Evolutionary conservation across 2,888 invertebrate genomes (phyloP), one percentile per base, ranked within the genome.

Genomic region (Drosophila antonietae): DNA sequence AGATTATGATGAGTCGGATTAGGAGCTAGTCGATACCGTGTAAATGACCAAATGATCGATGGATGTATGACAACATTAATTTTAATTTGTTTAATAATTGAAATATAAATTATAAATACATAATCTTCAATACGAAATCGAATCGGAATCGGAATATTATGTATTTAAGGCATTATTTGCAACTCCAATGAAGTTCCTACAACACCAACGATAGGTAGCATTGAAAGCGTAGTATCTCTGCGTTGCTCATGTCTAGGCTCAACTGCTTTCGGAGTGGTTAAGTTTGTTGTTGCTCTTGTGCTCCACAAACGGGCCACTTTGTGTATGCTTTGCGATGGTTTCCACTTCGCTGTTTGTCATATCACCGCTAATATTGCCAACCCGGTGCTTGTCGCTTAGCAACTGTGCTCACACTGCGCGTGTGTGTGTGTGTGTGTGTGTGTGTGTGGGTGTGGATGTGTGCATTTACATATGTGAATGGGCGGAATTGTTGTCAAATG

Each of bases 361-460:
- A 80, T 73, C 68, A 86, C 88, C 89, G 68, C 83, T 75, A 80
- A 83, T 83, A 83, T 74, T 78, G 63, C 61, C 79, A 68, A 75
- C 78, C 72, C 68, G 69, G 57, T 72, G 69, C 68, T 68, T 76
- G 76, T 49, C 79, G 75, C 84, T 78, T 63, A 68, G 75, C 70
- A 75, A 64, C 64, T 33, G 62, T 46, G 49, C 31, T 31, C n/a
- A 3, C 14, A 8, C 23, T 47, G 23, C 23, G 4, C 0, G 23
- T 23, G 12, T 14, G 2, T 35, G 37, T 49, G 44, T 33, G 37
- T 49, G 46, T 33, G 53, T 49, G 23, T 43, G 44, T 15, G 23
- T 1, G 23, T 8, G 12, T 10, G 3, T 35, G 37, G 46, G 44
- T 33, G 56, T 49, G 23, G 23, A 23, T 43, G 44, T 15, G 12